phyloP scores from a whole-genome alignment of 2,888 invertebrate species.

The Trichogramma dendrolimi region DNA sequence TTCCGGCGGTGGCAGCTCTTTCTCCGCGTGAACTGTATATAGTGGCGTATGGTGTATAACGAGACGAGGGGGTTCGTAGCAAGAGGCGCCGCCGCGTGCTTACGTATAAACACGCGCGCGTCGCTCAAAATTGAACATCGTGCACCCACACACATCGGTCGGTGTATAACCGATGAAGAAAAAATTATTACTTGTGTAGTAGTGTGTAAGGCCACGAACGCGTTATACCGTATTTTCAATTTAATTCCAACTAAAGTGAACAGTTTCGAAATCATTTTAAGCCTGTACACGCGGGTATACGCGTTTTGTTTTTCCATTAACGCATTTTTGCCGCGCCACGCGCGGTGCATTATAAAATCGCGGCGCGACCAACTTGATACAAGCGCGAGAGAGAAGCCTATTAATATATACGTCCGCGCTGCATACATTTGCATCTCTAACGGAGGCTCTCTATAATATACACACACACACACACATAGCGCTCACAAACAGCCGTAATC shows the following conservation, averaged over 20 bases:
- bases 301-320: too few relatives aligned
- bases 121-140: background rate
- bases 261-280: too few relatives aligned
- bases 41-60: background rate
- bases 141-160: too few relatives aligned
- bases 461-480: background rate
- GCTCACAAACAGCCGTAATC: background rate
- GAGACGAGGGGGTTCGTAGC: slow-evolving; percentile 1
- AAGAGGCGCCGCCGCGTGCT: background rate
- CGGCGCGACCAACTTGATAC: background rate
- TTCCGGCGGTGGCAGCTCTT: background rate
- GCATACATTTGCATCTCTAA: slow-evolving; percentile 10
- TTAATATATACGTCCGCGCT: background rate
- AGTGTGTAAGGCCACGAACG: too few relatives aligned
- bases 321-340: too few relatives aligned
- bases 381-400: background rate
- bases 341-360: too few relatives aligned
- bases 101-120: background rate
- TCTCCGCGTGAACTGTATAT: background rate
- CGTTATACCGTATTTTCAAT: too few relatives aligned
- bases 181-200: background rate
- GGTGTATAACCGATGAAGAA: background rate
- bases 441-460: slow-evolving; percentile 4
- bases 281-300: too few relatives aligned
- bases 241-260: too few relatives aligned